Conservation (phyloP, 2,113 vertebrate species). For the Irena cyanogastra region DNA sequence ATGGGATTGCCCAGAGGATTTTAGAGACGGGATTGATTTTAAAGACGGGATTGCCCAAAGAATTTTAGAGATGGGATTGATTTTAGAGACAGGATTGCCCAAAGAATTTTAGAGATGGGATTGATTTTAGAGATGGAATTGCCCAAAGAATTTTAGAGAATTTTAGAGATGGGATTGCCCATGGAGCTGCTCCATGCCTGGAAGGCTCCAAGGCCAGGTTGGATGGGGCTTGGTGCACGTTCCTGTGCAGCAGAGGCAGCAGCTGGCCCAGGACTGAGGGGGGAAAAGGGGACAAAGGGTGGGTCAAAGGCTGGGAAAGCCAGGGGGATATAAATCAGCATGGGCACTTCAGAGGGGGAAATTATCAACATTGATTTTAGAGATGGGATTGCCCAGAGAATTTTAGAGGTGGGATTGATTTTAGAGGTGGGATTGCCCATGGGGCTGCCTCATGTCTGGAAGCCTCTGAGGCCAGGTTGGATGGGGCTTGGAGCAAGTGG, state of each 20-base stretch:
- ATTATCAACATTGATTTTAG: too few species aligned
- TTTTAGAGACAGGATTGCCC: neutral
- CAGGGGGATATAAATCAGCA: accelerated
- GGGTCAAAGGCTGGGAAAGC: too few species aligned
- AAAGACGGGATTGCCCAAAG: neutral
- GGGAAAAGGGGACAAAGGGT: too few species aligned
- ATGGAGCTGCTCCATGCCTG: neutral
- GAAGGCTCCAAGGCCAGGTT: neutral
- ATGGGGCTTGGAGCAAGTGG: neutral
- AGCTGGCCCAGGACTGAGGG: too few species aligned
- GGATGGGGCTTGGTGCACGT: neutral
- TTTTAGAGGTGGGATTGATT: too few species aligned
- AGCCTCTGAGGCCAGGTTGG: neutral
- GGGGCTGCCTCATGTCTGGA: neutral
- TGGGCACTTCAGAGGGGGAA: accelerated
- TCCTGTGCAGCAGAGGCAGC: too few species aligned
- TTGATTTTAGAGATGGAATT: neutral
- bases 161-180: neutral
- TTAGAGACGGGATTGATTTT: neutral
- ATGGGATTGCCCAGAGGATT: neutral
- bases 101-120: too few species aligned
- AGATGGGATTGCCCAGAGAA: too few species aligned
- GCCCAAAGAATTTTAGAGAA: neutral
- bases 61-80: too few species aligned
- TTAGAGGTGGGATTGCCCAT: neutral